phyloP scores from a whole-genome alignment of 1,140 invertebrate species.

The Saccostrea glomerata region DNA sequence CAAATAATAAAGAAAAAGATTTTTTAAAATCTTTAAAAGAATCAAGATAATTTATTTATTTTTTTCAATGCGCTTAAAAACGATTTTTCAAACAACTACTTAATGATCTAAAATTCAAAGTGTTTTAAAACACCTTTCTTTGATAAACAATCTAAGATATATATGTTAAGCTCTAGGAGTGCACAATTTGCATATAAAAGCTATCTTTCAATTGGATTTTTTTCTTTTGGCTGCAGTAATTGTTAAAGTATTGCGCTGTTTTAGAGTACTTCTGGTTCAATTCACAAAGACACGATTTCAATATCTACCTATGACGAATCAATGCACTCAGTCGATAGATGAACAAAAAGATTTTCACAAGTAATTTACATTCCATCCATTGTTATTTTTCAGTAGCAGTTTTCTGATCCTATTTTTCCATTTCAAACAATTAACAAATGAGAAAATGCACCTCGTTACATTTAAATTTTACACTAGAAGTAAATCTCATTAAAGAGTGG shows the following conservation, averaged over 20 bases:
- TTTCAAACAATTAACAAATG: conserved; percentile 26
- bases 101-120: background rate
- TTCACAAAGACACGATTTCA: conserved; percentile 30
- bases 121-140: background rate
- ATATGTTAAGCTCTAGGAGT: background rate
- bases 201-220: background rate
- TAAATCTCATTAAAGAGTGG: conserved; percentile 27
- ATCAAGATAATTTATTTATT: no score
- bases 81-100: no score
- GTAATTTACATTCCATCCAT: background rate
- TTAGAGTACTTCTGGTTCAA: background rate
- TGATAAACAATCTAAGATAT: background rate
- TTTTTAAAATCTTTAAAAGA: no score
- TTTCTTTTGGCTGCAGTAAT: background rate
- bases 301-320: conserved; percentile 16
- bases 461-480: background rate
- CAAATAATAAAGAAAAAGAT: no score
- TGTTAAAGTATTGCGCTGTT: background rate
- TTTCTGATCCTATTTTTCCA: background rate
- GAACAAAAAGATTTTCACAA: background rate
- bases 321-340: background rate
- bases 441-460: background rate
- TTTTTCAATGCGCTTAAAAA: no score
- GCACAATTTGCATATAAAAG: conserved; percentile 6
- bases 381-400: background rate